Percentiles rank a stretch among this genome's conserved stretches.
Conservation (phyloP, 1,140 invertebrate species). For the Chelonus insularis region DNA sequence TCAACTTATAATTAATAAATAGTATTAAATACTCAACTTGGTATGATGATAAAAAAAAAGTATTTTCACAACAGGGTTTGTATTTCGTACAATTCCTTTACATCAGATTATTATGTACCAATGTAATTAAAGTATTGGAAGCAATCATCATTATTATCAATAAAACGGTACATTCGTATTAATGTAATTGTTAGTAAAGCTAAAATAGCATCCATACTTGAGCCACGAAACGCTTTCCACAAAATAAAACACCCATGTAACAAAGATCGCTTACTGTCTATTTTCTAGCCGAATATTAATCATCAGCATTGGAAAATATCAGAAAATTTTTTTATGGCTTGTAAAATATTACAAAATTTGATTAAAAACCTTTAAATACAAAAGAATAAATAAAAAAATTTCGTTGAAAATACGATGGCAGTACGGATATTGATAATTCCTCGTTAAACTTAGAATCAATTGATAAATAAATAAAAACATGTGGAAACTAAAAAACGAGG, state of each 20-base stretch:
- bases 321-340: no score
- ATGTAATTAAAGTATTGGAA: constrained; percentile 28
- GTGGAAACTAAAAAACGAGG: neutral
- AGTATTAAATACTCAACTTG: no score
- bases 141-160: constrained; percentile 36
- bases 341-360: constrained; percentile 4
- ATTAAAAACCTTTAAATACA: neutral
- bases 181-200: constrained; percentile 41
- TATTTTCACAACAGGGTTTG: constrained; percentile 38
- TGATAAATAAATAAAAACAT: constrained; percentile 1
- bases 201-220: constrained; percentile 39
- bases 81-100: constrained; percentile 45
- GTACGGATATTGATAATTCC: constrained; percentile 14
- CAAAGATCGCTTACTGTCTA: constrained; percentile 40
- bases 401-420: constrained; percentile 6
- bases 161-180: constrained; percentile 39
- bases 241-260: constrained; percentile 36
- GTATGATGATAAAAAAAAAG: neutral
- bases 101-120: constrained; percentile 38
- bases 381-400: neutral
- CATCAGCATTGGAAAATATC: constrained; percentile 3
- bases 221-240: constrained; percentile 24
- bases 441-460: no score
- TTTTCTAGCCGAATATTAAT: constrained; percentile 45
- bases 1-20: no score